Evolutionary conservation across 1,140 invertebrate species (phyloP), one percentile per base, ranked within the genome.

Genomic region (Potamilus streckersoni): DNA sequence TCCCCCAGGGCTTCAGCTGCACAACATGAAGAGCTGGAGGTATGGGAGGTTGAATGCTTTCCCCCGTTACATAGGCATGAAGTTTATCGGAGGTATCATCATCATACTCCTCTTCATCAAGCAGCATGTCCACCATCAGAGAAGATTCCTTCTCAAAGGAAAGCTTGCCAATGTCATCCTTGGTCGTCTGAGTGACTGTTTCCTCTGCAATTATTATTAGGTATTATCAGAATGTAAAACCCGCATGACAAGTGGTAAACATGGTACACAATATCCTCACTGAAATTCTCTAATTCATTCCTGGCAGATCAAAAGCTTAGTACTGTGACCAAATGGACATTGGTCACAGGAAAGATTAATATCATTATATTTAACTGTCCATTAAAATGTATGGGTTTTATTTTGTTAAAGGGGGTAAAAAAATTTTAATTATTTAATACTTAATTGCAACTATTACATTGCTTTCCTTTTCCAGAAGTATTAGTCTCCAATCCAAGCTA

Each of bases 41-140:
- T 65, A 69, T 59, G 69, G 73, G 68, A 11, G 80, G 78, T 64
- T 80, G 80, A 15, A 73, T 62, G 56, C 65, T 72, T 69, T 82
- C 82, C n/a, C 82, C 80, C 49, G 80, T 82, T 19, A 83, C 79
- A 69, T 83, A 84, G 4, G 81, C 82, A 62, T 84, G 83, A 31
- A 84, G 72, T 61, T 84, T 82, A 16, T 79, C 82, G 13, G 80
- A 74, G 60, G 79, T 79, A 38, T 86, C 84, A 69, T 80, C 80
- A 56, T 85, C 83, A 64, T 83, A 78, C 31, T 85, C 83, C 56
- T 73, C 78, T 27, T 86, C 86, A 73, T 86, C 83, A 60, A 87
- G 67, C 49, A 87, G 74, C 58, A 86, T 74, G 64, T 87, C 85
- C 56, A 87, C 81, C 82, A 87, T 83, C 74, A 87, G 69, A 17